A percentile compares a stretch with the other conserved stretches of the same genome.
These are phyloP conservation scores for Plemyria rubiginata DNA, from an alignment of 2,888 invertebrate genomes.

Conservation along the genomic window DNA sequence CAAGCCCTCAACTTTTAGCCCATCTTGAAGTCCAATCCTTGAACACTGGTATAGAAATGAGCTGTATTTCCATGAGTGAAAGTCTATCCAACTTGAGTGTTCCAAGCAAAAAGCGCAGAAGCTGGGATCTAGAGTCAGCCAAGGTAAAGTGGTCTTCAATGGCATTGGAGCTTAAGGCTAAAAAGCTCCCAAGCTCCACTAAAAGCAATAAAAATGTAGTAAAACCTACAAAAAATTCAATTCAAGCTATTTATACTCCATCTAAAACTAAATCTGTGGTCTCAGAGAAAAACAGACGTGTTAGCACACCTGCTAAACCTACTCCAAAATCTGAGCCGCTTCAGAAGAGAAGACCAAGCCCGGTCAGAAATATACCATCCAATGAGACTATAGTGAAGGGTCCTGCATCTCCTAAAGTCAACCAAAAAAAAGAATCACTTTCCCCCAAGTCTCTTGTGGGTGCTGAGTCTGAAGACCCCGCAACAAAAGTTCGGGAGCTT, in stretches of 20 bases:
- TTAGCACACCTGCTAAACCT: constrained; percentile 46
- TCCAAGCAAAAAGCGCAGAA: constrained; percentile 69
- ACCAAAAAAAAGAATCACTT: constrained; percentile 37
- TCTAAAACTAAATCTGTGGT: constrained; percentile 51
- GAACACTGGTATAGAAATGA: constrained; percentile 75
- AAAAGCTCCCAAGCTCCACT: constrained; percentile 41
- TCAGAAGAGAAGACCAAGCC: constrained; percentile 55
- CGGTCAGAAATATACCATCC: constrained; percentile 45
- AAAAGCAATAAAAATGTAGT: constrained; percentile 35
- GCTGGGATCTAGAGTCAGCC: constrained; percentile 78
- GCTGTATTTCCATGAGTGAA: constrained; percentile 81
- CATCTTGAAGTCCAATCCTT: constrained; percentile 84
- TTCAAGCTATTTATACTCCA: constrained; percentile 35
- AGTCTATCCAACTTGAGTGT: constrained; percentile 67
- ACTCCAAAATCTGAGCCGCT: constrained; percentile 58
- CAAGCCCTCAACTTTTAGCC: constrained; percentile 90
- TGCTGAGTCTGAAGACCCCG: constrained; percentile 69
- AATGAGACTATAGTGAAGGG: constrained; percentile 50
- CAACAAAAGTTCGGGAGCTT: constrained; percentile 67
- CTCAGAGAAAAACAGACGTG: constrained; percentile 50
- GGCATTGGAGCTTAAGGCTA: constrained; percentile 71
- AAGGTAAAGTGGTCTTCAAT: constrained; percentile 82
- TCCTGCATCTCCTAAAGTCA: constrained; percentile 37
- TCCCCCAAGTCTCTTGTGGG: constrained; percentile 39
- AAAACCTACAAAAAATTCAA: constrained; percentile 45